Evolutionary conservation across 2,113 vertebrate genomes (phyloP), one percentile per base, ranked within the genome.

Genomic region (Tyrannus savana): DNA sequence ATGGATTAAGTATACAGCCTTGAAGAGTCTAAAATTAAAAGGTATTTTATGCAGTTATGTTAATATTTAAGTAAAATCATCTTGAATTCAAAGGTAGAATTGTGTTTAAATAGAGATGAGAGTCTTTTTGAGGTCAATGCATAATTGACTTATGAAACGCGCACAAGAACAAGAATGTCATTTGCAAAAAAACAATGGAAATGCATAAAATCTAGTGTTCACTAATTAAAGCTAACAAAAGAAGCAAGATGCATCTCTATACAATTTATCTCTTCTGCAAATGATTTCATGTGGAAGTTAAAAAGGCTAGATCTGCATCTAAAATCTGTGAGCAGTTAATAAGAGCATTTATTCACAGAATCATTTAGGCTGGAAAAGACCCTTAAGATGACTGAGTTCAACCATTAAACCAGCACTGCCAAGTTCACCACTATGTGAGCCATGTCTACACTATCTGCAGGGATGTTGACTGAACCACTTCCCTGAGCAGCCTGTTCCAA

Each of bases 361-460:
- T 53, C n/a, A 27, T 81, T 84, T 46, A 31, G 12, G 22, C 21
- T 73, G 59, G 69, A 60, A 59, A 84, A 59, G 74, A 50, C 44
- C 39, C 22, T 68, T 67, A 33, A 63, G 30, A 35, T 52, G 39
- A 19, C 25, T 0, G 1, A 55, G 49, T 81, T 39, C n/a, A 62
- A 2, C 9, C 0, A 0, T 25, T 18, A 90, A 58, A 28, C 21
- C 1, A 2, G 5, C n/a, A 18, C 52, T 63, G 22, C 58, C 47
- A 44, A 35, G 23, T n/a, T 62, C 30, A 67, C 41, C 30, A 27
- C 27, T 74, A 37, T 37, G 37, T 37, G 19, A 2, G 0, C 25
- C 2, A 2, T 6, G 22, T 78, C 60, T 85, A 39, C 31, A 63
- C 28, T 3, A 46, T 46, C 28, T 31, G 66, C 60, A 22, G 25